Evolutionary conservation across 2,888 invertebrate species (phyloP).

Genomic region (Dryomyza anilis): DNA sequence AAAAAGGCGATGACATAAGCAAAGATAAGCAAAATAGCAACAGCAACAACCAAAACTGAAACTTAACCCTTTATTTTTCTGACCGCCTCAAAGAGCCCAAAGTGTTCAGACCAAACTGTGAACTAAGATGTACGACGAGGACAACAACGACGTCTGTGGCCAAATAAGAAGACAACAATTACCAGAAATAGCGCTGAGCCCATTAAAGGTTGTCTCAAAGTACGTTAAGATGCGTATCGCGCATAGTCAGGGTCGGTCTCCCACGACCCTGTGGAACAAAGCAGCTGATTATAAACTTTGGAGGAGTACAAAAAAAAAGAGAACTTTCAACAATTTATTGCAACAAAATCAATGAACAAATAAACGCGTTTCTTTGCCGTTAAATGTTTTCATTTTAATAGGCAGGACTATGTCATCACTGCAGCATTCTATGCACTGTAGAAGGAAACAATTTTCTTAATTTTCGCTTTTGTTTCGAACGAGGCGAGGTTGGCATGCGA

Average conservation of each 20-base stretch:
- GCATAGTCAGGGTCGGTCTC: too few species aligned
- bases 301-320: background rate
- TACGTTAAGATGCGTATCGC: conserved; percentile 12
- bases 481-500: too few species aligned
- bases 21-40: background rate
- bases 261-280: too few species aligned
- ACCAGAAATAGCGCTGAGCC: background rate
- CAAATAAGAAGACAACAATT: background rate
- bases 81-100: too few species aligned
- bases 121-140: too few species aligned
- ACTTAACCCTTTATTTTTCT: background rate
- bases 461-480: conserved; percentile 1
- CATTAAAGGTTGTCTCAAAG: conserved; percentile 11
- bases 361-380: background rate
- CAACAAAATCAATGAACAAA: conserved; percentile 14
- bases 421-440: background rate
- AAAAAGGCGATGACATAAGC: background rate
- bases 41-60: too few species aligned
- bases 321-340: conserved; percentile 10
- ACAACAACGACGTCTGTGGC: background rate
- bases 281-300: too few species aligned
- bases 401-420: background rate
- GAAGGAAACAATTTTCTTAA: background rate
- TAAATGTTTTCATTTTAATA: background rate
- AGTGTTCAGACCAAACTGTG: too few species aligned